Base-by-base conservation (phyloP, 1,140 invertebrate genomes). In the Proctacanthus coquilletti region DNA sequence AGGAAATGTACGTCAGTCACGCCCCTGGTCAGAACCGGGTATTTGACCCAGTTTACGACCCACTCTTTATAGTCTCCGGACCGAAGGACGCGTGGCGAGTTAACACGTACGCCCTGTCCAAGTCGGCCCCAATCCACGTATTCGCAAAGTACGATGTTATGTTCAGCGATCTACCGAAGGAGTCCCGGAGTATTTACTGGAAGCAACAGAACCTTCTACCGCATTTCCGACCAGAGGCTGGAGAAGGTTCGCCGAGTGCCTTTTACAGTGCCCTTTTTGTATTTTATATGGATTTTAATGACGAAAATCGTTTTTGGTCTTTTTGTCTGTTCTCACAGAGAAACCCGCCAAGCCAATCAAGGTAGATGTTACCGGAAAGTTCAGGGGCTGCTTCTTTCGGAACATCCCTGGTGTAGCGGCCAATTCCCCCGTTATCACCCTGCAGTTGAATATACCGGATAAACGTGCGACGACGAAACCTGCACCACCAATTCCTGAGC, bases 161-260 rank as follows among this genome's bases (percentile, higher is more conserved):
- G 62, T 66, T 64, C 42, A 58, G 57, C 30, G 63, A 63, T 38
- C 31, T 62, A n/a, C 21, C 25, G 3, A 32, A 32, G 15, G 18
- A 19, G 15, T 5, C 21, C 9, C 10, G 40, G 5, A 18, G 21
- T 38, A 39, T 15, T 27, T 42, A 38, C 20, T 18, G n/a, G 25
- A 13, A 23, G 15, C 36, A 37, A 25, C 20, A 17, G n/a, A 40
- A 40, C 18, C 37, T 21, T 14, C 27, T 36, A 18, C 34, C 40
- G 20, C 18, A 4, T 17, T 17, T 13, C 32, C 3, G 11, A 17
- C 14, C 9, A 32, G 13, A 32, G 18, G 11, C 3, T 34, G 3
- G 11, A 17, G 11, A 5, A 34, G 18, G 17, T 13, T 11, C 3
- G 9, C 18, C 18, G 14, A 11, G 11, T 34, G 32, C 17, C 14